A percentile compares a stretch with the other conserved stretches of the same genome.
Evolutionary conservation across 2,113 vertebrate species (phyloP).

Genomic region (Rhodinocichla rosea): DNA sequence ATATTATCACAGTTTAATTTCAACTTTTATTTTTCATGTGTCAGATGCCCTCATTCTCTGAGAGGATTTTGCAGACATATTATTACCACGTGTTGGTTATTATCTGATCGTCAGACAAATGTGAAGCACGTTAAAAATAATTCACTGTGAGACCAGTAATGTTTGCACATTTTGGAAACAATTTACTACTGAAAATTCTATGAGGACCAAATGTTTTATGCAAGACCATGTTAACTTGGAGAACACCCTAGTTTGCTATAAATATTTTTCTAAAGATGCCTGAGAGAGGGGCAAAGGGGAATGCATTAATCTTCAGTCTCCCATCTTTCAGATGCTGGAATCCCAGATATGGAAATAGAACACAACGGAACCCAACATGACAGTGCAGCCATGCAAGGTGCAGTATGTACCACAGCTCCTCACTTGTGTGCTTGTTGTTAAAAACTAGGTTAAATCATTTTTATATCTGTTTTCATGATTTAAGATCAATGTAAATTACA

Average conservation of each 20-base stretch:
- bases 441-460: neutral
- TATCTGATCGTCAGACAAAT: conserved; percentile 5
- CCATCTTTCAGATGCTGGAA: conserved; percentile 81
- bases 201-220: conserved; percentile 22
- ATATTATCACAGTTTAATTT: neutral
- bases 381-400: conserved; percentile 84
- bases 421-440: neutral
- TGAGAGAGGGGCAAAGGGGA: conserved; percentile 8
- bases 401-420: conserved; percentile 12
- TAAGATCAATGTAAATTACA: neutral
- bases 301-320: conserved; percentile 48
- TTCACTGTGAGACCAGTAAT: conserved; percentile 18
- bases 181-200: conserved; percentile 32
- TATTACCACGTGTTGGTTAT: neutral
- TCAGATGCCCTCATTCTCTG: neutral
- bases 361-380: conserved; percentile 82
- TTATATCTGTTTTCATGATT: neutral
- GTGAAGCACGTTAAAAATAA: conserved; percentile 19
- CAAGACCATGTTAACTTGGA: neutral
- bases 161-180: conserved; percentile 26
- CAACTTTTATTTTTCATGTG: neutral
- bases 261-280: conserved; percentile 27
- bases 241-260: conserved; percentile 5
- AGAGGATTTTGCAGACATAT: neutral
- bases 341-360: conserved; percentile 84